Conservation (phyloP, 2,113 vertebrate species). For the Okapia johnstoni region DNA sequence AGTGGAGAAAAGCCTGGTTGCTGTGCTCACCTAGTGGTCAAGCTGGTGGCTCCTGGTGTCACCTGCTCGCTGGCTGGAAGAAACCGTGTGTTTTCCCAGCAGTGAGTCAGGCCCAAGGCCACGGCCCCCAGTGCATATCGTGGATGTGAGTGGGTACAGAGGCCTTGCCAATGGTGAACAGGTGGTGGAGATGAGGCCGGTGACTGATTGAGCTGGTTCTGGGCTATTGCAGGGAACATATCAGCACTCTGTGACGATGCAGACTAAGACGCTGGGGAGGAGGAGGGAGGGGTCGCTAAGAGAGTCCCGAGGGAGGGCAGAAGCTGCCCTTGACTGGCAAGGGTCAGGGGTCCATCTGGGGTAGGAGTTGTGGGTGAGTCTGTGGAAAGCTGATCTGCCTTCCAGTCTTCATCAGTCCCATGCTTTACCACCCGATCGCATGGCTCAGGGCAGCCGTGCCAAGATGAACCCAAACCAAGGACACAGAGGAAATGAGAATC, state of each 20-base stretch:
- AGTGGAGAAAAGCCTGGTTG: not conserved
- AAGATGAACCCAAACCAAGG: not conserved
- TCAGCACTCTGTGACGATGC: not conserved
- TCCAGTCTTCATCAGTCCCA: not conserved
- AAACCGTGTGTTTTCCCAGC: not conserved
- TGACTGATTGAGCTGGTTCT: not conserved
- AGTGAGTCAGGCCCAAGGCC: conserved; percentile 39
- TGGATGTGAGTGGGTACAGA: not conserved
- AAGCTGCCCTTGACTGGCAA: not conserved
- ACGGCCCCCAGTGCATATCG: not conserved
- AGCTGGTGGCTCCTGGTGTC: not conserved
- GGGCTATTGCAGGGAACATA: not conserved
- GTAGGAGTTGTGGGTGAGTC: not conserved
- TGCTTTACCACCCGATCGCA: not conserved
- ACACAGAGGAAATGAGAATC: not conserved
- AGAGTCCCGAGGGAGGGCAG: not conserved
- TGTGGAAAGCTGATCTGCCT: accelerated
- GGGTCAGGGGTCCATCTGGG: not conserved
- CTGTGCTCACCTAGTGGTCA: not conserved
- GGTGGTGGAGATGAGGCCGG: not conserved
- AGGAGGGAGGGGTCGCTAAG: accelerated
- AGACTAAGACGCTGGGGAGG: too few species aligned
- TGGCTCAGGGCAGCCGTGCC: not conserved
- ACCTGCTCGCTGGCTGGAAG: conserved; percentile 18
- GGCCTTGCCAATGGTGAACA: not conserved